Percentiles rank a stretch among this genome's conserved stretches.
phyloP scores from a whole-genome alignment of 2,888 invertebrate genomes.

The Caenorhabditis sp. region DNA sequence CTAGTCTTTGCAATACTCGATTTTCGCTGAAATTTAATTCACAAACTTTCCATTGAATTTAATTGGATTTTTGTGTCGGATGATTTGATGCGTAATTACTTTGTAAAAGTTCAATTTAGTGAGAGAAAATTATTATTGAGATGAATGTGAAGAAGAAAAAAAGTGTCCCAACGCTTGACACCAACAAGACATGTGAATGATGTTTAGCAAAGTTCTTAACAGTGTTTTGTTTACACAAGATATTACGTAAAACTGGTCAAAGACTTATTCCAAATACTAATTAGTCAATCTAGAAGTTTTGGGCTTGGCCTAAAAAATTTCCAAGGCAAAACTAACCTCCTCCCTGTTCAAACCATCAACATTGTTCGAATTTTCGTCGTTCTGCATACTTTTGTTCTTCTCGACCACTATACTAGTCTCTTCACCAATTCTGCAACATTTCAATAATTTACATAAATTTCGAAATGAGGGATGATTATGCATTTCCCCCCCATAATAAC shows the following conservation, averaged over 20 bases:
- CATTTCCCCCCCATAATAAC: neutral
- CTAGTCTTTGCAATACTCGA: slow-evolving; percentile 32
- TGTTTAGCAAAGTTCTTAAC: neutral
- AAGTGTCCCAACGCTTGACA: neutral
- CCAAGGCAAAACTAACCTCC: neutral
- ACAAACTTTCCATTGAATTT: neutral
- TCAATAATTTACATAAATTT: neutral
- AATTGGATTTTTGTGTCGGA: too few relatives aligned
- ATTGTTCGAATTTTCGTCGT: neutral
- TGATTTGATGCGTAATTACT: too few relatives aligned
- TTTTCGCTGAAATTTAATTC: slow-evolving; percentile 28
- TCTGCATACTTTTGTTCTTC: neutral
- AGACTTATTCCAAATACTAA: neutral
- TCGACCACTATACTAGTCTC: neutral
- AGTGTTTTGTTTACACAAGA: neutral
- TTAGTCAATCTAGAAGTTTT: too few relatives aligned
- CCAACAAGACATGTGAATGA: neutral
- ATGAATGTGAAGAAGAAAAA: neutral
- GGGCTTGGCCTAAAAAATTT: too few relatives aligned
- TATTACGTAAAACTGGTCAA: neutral
- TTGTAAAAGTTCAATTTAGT: too few relatives aligned
- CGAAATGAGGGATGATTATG: too few relatives aligned
- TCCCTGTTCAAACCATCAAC: neutral
- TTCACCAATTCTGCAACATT: neutral
- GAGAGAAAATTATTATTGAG: neutral